Evolutionary conservation across 1,140 invertebrate genomes (phyloP), one percentile per base, ranked within the genome.

Genomic region (Euborellia annulipes): DNA sequence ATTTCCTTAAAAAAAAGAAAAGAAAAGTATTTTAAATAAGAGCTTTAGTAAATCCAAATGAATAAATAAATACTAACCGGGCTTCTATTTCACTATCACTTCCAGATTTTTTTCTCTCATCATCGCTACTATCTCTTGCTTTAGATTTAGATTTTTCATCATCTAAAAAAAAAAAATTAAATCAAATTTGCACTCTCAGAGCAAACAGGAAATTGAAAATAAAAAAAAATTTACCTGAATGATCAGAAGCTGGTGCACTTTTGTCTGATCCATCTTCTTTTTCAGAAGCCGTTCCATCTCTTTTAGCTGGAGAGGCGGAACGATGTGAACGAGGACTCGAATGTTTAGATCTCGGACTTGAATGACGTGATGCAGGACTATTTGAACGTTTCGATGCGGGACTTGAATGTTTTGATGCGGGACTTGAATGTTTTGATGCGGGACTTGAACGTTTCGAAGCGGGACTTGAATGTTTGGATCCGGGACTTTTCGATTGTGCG

Each of bases 1-100:
- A 62, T 67, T 46, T 68, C 67, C 41, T 52, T 52, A 37, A 47
- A n/a, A n/a, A n/a, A n/a, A n/a, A n/a, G n/a, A n/a, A n/a, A n/a
- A n/a, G 41, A 27, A 45, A 46, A 16, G 45, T 11, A 50, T 21
- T 2, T 42, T 39, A 36, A 22, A 21, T 36, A 9, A 18, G 16
- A n/a, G n/a, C n/a, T n/a, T n/a, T n/a, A n/a, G n/a, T n/a, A n/a
- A n/a, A n/a, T n/a, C n/a, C n/a, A n/a, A 3, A 23, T 27, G 11
- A 39, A 32, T 19, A 38, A 11, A 14, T 37, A 40, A 16, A 36
- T 21, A 19, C 19, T 17, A 32, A 27, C 23, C 23, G 23, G 4
- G 11, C 11, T 27, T 27, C 23, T 27, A 11, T 4, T 27, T 27
- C 23, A 11, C 23, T 27, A 27, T 27, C 23, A 27, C 23, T 27